Conservation (phyloP, 2,888 invertebrate genomes). For the Kuschelorhynchus macadamiae region DNA sequence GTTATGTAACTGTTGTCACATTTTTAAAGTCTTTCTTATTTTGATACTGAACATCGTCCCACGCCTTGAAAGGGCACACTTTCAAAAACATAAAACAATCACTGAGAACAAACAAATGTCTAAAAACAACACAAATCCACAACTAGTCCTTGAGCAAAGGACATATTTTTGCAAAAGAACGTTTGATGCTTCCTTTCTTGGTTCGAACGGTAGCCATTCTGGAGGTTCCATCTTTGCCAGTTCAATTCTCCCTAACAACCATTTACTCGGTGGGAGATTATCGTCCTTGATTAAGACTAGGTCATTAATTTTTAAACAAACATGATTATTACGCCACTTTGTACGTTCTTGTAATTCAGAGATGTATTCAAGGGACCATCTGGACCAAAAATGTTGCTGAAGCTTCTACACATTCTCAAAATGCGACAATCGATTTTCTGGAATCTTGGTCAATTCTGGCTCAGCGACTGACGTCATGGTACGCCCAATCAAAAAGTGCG, state of each 20-base stretch:
- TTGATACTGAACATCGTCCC: no score
- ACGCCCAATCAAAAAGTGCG: conserved; percentile 16
- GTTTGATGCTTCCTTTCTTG: no score
- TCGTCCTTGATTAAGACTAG: conserved; percentile 24
- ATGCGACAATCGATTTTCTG: conserved; percentile 8
- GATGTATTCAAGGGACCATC: conserved; percentile 14
- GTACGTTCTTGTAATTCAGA: conserved; percentile 18
- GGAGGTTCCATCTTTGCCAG: conserved; percentile 45
- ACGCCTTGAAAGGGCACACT: no score
- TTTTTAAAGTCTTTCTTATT: no score
- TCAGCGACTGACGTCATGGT: conserved; percentile 4
- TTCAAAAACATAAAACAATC: no score
- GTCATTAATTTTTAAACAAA: not conserved
- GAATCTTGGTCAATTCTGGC: not conserved
- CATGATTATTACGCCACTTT: conserved; percentile 11
- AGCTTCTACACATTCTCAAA: not conserved
- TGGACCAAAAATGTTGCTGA: not conserved
- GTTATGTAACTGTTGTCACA: no score
- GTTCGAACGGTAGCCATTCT: conserved; percentile 9
- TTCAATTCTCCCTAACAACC: conserved; percentile 6
- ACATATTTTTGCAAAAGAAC: no score
- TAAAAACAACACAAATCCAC: no score
- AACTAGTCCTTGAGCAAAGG: no score
- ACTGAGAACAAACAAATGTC: no score
- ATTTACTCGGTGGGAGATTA: conserved; percentile 18